Conservation (phyloP, 1,140 invertebrate species). For the Drosophila oshimai region DNA sequence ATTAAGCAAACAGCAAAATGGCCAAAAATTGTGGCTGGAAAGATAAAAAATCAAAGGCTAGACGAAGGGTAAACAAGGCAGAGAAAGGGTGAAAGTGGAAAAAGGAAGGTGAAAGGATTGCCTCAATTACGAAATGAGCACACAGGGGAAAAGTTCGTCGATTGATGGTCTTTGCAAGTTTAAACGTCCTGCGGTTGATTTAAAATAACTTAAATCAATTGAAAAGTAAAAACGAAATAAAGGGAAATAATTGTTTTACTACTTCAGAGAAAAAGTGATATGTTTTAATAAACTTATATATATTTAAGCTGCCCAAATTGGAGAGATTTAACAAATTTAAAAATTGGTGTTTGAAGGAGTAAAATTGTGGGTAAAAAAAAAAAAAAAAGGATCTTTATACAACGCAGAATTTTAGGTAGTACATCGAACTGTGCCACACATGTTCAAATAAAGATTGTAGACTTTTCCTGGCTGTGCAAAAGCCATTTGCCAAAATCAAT, state of each 20-base stretch:
- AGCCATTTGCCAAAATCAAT: constrained; percentile 78
- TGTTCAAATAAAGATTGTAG: not conserved
- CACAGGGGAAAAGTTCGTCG: constrained; percentile 7
- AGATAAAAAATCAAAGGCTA: constrained; percentile 75
- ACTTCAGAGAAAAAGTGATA: not conserved
- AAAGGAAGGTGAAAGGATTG: constrained; percentile 19
- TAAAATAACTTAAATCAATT: not conserved
- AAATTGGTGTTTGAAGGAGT: too few species aligned
- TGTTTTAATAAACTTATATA: too few species aligned
- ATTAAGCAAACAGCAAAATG: constrained; percentile 66
- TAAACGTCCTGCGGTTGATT: constrained; percentile 17
- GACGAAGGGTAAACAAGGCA: constrained; percentile 66
- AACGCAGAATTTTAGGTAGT: constrained; percentile 12
- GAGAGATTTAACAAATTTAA: too few species aligned
- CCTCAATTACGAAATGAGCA: constrained; percentile 63
- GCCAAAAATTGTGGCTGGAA: constrained; percentile 38
- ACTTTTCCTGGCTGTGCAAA: constrained; percentile 39
- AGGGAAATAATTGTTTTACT: not conserved
- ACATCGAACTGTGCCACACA: constrained; percentile 37
- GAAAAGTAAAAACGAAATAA: not conserved
- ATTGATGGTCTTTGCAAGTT: constrained; percentile 30
- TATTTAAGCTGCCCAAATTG: too few species aligned
- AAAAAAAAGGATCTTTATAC: too few species aligned
- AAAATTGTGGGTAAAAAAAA: too few species aligned
- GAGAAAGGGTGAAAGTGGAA: constrained; percentile 1